A percentile compares a stretch with the other conserved stretches of the same genome.
Conservation (phyloP, 2,888 invertebrate genomes). For the Zhuqinia jingwanae region DNA sequence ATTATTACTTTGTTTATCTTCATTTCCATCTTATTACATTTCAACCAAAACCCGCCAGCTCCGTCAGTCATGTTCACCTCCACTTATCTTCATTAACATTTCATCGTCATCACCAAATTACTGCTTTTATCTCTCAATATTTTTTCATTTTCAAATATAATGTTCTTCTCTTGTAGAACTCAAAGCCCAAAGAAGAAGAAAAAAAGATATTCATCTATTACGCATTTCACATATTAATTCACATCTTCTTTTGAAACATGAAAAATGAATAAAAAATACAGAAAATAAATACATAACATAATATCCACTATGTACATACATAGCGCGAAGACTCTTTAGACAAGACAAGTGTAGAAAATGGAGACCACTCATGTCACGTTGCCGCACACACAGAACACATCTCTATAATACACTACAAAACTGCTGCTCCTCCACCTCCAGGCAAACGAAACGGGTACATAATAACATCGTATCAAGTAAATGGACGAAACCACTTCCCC, state of each 20-base stretch:
- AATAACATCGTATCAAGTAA: constrained; percentile 25
- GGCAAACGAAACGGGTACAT: not conserved
- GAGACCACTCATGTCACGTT: not conserved
- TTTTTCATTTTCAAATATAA: not conserved
- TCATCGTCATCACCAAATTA: not conserved
- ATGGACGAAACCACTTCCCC: constrained; percentile 54
- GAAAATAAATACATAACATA: too few relatives aligned
- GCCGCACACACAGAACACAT: too few relatives aligned
- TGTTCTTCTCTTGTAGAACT: too few relatives aligned
- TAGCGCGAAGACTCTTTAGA: too few relatives aligned
- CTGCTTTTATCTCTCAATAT: constrained; percentile 1
- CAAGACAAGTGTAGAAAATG: not conserved
- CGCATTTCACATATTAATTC: not conserved
- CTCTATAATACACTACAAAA: not conserved
- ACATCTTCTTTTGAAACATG: not conserved
- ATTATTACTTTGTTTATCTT: not conserved
- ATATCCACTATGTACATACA: too few relatives aligned
- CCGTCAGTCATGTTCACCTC: not conserved
- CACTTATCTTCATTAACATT: not conserved
- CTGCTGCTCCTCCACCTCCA: constrained; percentile 30
- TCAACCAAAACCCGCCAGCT: not conserved
- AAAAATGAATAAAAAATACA: not conserved
- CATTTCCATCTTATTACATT: not conserved
- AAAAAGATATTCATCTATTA: not conserved
- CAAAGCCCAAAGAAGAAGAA: too few relatives aligned